Evolutionary conservation across 2,797 vertebrate genomes (phyloP).

Genomic region (Channa striata): DNA sequence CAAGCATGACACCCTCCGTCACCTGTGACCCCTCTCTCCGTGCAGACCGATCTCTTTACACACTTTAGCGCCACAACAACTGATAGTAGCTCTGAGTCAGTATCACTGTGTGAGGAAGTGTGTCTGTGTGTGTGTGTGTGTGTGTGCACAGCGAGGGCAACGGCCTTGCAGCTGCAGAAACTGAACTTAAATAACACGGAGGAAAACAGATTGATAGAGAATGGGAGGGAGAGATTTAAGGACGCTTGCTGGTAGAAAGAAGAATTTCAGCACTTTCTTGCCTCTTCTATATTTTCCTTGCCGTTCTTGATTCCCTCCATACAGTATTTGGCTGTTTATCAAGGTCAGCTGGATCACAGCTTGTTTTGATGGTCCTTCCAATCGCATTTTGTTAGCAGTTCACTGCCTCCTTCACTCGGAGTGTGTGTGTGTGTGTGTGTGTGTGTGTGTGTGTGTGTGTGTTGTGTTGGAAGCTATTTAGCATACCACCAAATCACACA

Average conservation of each 20-base stretch:
- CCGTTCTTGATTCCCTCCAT: constrained; percentile 21
- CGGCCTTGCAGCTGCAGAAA: constrained; percentile 61
- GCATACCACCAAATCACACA: constrained; percentile 29
- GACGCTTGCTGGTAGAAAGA: constrained; percentile 25
- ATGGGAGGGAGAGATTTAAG: neutral
- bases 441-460: constrained; percentile 8
- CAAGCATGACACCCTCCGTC: constrained; percentile 58
- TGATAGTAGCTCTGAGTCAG: constrained; percentile 49
- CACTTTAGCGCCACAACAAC: constrained; percentile 28
- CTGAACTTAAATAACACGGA: constrained; percentile 25
- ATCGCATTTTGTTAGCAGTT: constrained; percentile 51
- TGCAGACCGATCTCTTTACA: constrained; percentile 42
- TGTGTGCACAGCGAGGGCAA: constrained; percentile 1
- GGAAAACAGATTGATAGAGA: constrained; percentile 13
- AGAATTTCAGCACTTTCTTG: constrained; percentile 17
- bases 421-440: neutral
- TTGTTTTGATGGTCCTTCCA: constrained; percentile 52
- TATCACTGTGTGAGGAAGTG: constrained; percentile 16
- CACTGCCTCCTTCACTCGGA: constrained; percentile 3
- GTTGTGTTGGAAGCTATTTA: constrained; percentile 44
- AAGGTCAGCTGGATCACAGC: constrained; percentile 50
- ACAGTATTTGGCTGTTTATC: constrained; percentile 39
- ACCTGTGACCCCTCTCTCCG: constrained; percentile 51
- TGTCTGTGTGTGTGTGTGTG: constrained; percentile 25
- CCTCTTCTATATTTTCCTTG: constrained; percentile 12